These are phyloP conservation scores for Ageneiosus marmoratus DNA, from an alignment of 2,113 vertebrate genomes.

Conservation along the genomic window DNA sequence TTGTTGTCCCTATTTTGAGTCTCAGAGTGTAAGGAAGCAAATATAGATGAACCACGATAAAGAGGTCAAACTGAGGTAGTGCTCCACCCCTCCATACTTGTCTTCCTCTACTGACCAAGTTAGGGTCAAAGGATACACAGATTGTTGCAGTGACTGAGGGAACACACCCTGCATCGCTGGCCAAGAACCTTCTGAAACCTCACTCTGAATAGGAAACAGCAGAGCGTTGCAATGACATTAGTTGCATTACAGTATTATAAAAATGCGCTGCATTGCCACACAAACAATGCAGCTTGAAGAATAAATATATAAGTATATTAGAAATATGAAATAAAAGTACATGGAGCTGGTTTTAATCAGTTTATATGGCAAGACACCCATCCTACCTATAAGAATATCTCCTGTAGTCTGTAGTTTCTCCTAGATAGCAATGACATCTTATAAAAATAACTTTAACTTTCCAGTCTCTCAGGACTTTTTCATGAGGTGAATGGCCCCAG, in stretches of 20 bases:
- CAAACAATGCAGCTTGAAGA: not conserved
- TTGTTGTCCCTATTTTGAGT: not conserved
- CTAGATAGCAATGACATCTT: not conserved
- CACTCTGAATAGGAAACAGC: not conserved
- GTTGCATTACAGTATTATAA: not conserved
- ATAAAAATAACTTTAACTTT: not conserved
- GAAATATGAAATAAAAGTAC: not conserved
- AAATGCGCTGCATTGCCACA: too few species aligned
- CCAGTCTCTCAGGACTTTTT: not conserved
- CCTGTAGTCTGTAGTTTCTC: not conserved
- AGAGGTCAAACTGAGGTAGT: slow-evolving; percentile 31
- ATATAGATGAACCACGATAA: slow-evolving; percentile 24
- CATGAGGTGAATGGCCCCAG: not conserved
- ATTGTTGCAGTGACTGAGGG: not conserved
- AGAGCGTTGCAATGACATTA: not conserved
- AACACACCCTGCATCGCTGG: slow-evolving; percentile 16
- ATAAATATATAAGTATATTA: not conserved
- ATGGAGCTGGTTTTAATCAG: not conserved
- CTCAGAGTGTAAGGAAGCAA: not conserved
- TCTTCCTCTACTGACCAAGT: slow-evolving; percentile 41
- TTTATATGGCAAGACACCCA: not conserved
- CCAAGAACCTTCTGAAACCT: not conserved
- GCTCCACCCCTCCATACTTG: not conserved
- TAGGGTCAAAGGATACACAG: slow-evolving; percentile 29
- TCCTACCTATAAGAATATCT: not conserved